These are phyloP conservation scores for Laticauda laticaudata DNA, from an alignment of 2,113 vertebrate species.

Conservation along the genomic window DNA sequence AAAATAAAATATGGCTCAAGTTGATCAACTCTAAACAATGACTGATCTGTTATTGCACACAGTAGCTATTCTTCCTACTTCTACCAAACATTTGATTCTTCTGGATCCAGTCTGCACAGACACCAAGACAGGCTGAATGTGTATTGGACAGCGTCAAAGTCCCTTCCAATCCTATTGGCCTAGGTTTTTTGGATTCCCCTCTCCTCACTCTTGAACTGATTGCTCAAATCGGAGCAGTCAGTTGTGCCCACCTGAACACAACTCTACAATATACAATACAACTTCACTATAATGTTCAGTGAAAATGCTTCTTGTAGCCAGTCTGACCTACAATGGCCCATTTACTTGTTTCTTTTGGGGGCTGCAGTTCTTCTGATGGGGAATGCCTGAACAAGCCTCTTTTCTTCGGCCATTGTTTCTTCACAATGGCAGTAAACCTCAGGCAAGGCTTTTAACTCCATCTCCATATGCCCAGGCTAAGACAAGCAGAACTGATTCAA, in stretches of 20 bases:
- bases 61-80: not conserved
- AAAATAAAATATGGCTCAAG: not conserved
- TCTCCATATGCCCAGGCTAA: not conserved
- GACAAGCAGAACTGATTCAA: not conserved
- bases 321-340: not conserved
- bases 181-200: not conserved
- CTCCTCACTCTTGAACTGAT: not conserved
- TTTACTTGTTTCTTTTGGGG: not conserved
- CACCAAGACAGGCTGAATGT: not conserved
- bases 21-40: too few species aligned
- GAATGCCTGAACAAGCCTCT: not conserved
- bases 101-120: not conserved
- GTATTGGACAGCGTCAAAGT: not conserved
- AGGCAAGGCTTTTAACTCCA: not conserved
- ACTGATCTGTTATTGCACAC: not conserved
- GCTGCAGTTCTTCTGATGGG: too few species aligned
- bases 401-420: not conserved
- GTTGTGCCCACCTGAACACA: not conserved
- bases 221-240: not conserved
- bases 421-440: fast-evolving
- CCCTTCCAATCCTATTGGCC: not conserved
- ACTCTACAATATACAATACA: not conserved
- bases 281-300: not conserved
- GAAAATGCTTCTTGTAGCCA: not conserved
- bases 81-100: not conserved